A percentile compares a stretch with the other conserved stretches of the same genome.
Evolutionary conservation across 1,140 invertebrate genomes (phyloP).

Genomic region (Sarcophaga peregrina): DNA sequence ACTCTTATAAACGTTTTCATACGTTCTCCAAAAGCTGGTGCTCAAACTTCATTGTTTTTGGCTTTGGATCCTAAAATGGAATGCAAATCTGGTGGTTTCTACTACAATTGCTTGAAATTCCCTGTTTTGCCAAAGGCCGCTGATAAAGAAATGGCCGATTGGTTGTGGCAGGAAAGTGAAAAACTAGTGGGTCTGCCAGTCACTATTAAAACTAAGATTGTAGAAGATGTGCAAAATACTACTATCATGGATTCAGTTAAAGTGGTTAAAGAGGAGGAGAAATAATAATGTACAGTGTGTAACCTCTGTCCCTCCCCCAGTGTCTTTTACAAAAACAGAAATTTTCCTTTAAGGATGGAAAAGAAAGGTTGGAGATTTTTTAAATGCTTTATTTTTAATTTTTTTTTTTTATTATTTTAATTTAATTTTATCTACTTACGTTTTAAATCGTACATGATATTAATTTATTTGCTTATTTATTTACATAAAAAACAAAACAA

Average conservation of each 20-base stretch:
- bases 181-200: slow-evolving; percentile 53
- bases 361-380: neutral
- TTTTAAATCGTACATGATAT: neutral
- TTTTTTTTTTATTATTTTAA: neutral
- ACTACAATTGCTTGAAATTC: slow-evolving; percentile 70
- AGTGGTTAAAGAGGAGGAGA: slow-evolving; percentile 4
- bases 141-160: slow-evolving; percentile 70
- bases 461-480: too few relatives aligned
- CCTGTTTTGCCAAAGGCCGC: slow-evolving; percentile 62
- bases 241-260: slow-evolving; percentile 20
- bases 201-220: neutral
- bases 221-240: neutral
- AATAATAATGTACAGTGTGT: neutral
- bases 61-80: slow-evolving; percentile 78
- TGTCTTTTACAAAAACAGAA: neutral
- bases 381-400: neutral
- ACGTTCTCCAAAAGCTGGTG: slow-evolving; percentile 40
- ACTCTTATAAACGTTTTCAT: slow-evolving; percentile 8
- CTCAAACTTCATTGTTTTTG: slow-evolving; percentile 82
- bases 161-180: slow-evolving; percentile 76
- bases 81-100: slow-evolving; percentile 72
- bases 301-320: too few relatives aligned
- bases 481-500: too few relatives aligned
- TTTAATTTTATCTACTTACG: neutral
- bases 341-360: too few relatives aligned